Evolutionary conservation across 2,797 vertebrate genomes (phyloP), one percentile per base, ranked within the genome.

Genomic region (Trachurus trachurus): DNA sequence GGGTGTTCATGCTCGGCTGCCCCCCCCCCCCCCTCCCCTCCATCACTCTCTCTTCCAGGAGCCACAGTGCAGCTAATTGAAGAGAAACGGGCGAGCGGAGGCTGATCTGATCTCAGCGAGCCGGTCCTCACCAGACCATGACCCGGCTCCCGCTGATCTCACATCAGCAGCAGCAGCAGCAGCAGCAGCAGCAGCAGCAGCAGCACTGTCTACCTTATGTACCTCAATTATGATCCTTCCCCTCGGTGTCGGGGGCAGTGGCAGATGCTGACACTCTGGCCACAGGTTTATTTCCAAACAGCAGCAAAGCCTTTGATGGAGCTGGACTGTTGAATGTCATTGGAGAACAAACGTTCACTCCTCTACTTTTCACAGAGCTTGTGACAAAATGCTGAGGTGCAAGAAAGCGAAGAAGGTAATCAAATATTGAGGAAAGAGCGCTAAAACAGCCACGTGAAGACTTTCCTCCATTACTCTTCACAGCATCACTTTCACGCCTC

Each of bases 1-100:
- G 74, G 69, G 58, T 62, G 61, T 84, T 94, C 93, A 94, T 92
- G 93, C 93, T 93, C 12, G 1, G 82, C 63, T 91, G 92, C 84
- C 86, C 84, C 10, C 10, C 19, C 17, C 42, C 42, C 11, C 84
- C 86, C 84, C 10, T 8, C 19, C 17, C 42, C 42, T 13, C 69
- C 47, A 16, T 11, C 66, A n/a, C 62, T 56, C 66, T 53, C 76
- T 78, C 78, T 78, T 92, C 88, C 88, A 87, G 88, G 83, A 93
- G 88, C 82, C 84, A 87, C 92, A 78, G 91, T 87, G 89, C 89
- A 87, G 90, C 91, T 95, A 94, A 95, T 95, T 95, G 94, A 93
- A 95, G 91, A 92, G 92, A 95, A 95, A 89, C 81, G 90, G 92
- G 86, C 84, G 81, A 92, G 76, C 65, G 4, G 68, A 62, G 71